Base-by-base conservation (phyloP, 2,888 invertebrate species). In the Drosophila paramelanica region DNA sequence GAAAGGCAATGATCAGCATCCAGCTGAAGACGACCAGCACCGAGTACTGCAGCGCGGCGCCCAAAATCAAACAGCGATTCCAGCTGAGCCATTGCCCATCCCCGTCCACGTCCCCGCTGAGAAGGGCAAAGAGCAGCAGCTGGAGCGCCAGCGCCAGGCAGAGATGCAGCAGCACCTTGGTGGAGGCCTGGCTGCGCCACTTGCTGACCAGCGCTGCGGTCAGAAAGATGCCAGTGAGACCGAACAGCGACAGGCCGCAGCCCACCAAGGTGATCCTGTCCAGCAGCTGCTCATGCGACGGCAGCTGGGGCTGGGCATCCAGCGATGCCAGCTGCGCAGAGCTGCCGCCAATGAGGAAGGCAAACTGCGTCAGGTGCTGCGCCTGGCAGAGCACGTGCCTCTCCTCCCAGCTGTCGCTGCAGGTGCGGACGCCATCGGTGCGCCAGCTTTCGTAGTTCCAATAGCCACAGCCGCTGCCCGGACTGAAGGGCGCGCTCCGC, bases 1-100 rank as follows among this genome's bases (percentile, higher is more conserved):
- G 91, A 51, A 94, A 91, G 1, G 95, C 95, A 59, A 95, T 94
- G 59, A 96, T 94, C 23, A 95, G 90, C 95, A 96, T 96, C 96
- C 96, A 96, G 81, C 94, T 93, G 82, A 96, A 96, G 69, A 95
- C 94, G 2, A 95, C 94, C 47, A 96, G 91, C 38, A 96, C 94
- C 20, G 95, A 94, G 89, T 95, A 96, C 82, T 96, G 96, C 41
- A 96, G 90, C 5, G 94, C 77, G 7, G 94, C 94, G 4, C 95
- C 95, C 13, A 95, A 91, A n/a, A 92, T 78, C 27, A 95, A 92
- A 79, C 96, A 96, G 13, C 92, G 78, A 0, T 67, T 68, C 41
- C 67, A 67, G 13, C 66, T 59, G 4, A 6, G 36, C 36, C 13
- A 3, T 4, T 36, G 7, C 33, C 33, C 33, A 4, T 33, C 33